Conservation (phyloP, 1,140 invertebrate genomes). For the Riptortus pedestris region DNA sequence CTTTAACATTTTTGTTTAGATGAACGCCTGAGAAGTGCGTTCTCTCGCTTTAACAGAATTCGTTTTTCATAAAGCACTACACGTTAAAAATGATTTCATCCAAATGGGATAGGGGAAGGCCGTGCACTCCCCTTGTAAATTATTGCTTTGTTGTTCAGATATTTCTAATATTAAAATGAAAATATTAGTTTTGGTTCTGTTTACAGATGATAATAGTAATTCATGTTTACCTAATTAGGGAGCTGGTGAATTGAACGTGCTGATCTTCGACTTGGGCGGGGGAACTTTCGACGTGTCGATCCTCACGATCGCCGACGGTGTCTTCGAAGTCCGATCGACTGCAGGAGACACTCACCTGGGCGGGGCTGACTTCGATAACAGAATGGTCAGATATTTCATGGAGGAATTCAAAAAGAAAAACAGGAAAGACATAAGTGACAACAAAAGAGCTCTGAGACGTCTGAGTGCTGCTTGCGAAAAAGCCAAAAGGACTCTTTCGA, state of each 20-base stretch:
- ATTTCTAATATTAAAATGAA: too few relatives aligned
- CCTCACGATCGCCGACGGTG: conserved; percentile 88
- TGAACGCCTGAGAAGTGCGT: too few relatives aligned
- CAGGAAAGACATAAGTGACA: conserved; percentile 83
- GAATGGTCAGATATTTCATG: conserved; percentile 92
- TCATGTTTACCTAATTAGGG: conserved; percentile 28
- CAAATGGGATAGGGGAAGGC: too few relatives aligned
- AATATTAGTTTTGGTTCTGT: too few relatives aligned
- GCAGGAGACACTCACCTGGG: conserved; percentile 96
- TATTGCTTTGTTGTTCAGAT: too few relatives aligned
- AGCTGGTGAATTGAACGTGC: conserved; percentile 61
- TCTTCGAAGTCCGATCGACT: conserved; percentile 93
- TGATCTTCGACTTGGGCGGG: conserved; percentile 92
- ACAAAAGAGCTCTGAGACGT: conserved; percentile 83
- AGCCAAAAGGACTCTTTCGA: conserved; percentile 90
- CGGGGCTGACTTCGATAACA: conserved; percentile 94
- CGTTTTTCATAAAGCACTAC: too few relatives aligned
- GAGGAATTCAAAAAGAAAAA: conserved; percentile 96
- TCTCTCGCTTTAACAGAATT: too few relatives aligned
- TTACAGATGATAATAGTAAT: too few relatives aligned
- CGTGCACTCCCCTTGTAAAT: too few relatives aligned
- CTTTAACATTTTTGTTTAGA: too few relatives aligned
- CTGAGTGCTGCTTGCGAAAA: conserved; percentile 89
- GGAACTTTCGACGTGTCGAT: conserved; percentile 97
- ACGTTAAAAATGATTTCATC: too few relatives aligned